Evolutionary conservation across 2,888 invertebrate genomes (phyloP), one percentile per base, ranked within the genome.

Genomic region (Blastobasis adustella): DNA sequence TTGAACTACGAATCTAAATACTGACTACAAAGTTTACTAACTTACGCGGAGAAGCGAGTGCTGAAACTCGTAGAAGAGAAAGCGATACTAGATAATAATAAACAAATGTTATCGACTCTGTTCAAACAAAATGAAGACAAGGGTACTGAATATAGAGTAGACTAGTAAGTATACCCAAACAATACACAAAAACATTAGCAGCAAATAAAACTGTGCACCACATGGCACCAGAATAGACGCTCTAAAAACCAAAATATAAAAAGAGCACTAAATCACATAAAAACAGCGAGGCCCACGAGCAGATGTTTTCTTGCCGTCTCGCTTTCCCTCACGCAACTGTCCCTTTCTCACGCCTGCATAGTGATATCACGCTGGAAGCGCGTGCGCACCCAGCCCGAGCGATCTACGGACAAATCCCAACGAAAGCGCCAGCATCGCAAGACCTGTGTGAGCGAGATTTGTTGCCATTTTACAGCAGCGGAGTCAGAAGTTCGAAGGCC

Each of bases 291-390:
- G 58, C 51, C 53, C 58, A 64, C 63, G 58, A 63, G 67, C 69
- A 71, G 67, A 71, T 77, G 76, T 77, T 77, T 77, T 77, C 76
- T 61, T 54, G 63, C 54, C 62, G 47, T 73, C 73, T 53, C 68
- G 10, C 46, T 74, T 64, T 58, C 54, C 58, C 68, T n/a, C 50
- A 52, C 58, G 45, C 44, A 39, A 6, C 46, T 47, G 52, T 74
- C 69, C 61, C 67, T 53, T 47, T 69, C 61, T 36, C 36, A 46
- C 56, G 38, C 54, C 52, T 54, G 46, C 66, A 66, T 62, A 65
- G 47, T 48, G 53, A 47, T 52, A 67, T 61, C 76, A 76, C 71
- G 75, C 68, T 54, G 51, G 10, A 49, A 39, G 49, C 60, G 69
- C 75, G 65, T 76, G 73, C 53, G 52, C 54, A 59, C 55, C 50